Base-by-base conservation (phyloP, 2,113 vertebrate genomes). In the Elaphurus davidianus region DNA sequence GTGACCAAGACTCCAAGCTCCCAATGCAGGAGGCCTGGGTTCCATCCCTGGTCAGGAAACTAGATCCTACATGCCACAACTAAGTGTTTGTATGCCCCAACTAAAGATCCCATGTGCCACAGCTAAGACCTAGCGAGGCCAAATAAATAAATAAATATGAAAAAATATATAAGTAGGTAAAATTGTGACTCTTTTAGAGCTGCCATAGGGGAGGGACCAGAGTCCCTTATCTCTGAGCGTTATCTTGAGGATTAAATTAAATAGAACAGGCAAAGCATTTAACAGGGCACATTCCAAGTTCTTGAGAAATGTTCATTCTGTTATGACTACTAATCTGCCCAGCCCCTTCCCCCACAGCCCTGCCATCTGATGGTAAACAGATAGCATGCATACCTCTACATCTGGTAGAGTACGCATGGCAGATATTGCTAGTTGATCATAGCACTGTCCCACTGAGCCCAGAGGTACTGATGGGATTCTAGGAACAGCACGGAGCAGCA, bases 381-480 rank as follows among this genome's bases (percentile, higher is more conserved):
- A 2, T 52, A 67, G 23, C 21, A 25, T 4, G 0, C 1, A 2
- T 45, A 10, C 23, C 36, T 40, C 11, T 23, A 25, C 0, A 1
- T 9, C 33, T 23, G 21, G 14, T 27, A 15, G 33, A 17, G 14
- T 30, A 17, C 5, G 13, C 7, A 25, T 4, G 27, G 36, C 85
- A 92, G 98, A 90, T 93, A 85, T 84, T n/a, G 16, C 43, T 85
- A 76, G 78, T 45, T 3, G 2, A 88, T 95, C 19, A 7, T 6
- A 6, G 21, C 45, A 21, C 25, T 52, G 9, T 17, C 19, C 36
- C 45, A 14, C 54, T 8, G 30, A 64, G 10, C 84, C 74, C 62
- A 40, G 71, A 79, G 30, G 62, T 52, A 33, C 43, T 64, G 71
- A 2, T 19, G 45, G 47, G 36, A 71, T 62, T 89, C 50, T 50